These are phyloP conservation scores for Myrmophylax atrothorax DNA, from an alignment of 2,113 vertebrate genomes.

Conservation along the genomic window DNA sequence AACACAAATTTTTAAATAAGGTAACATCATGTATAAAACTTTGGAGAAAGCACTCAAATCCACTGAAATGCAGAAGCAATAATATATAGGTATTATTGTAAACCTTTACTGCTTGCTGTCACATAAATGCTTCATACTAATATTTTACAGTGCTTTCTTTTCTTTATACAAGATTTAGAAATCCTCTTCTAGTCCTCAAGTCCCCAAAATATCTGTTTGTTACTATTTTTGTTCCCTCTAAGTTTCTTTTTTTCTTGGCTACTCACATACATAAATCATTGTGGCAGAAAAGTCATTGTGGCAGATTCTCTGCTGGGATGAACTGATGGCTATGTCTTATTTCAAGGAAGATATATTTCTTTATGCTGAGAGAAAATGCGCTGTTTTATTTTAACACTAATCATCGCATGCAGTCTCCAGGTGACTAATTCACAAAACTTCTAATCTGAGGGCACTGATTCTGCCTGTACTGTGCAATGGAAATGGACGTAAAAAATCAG, in stretches of 20 bases:
- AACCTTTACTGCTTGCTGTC: neutral
- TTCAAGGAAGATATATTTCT: neutral
- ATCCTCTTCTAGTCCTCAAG: neutral
- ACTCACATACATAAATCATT: neutral
- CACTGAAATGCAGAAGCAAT: neutral
- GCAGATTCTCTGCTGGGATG: neutral
- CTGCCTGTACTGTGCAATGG: neutral
- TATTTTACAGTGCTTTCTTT: neutral
- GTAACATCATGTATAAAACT: neutral
- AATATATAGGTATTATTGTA: neutral
- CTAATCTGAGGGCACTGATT: neutral
- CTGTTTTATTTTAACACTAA: neutral
- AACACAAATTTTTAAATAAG: neutral
- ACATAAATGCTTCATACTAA: neutral
- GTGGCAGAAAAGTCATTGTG: neutral
- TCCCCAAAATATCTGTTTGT: neutral
- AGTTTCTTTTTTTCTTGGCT: neutral
- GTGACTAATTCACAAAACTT: neutral
- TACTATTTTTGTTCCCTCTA: neutral
- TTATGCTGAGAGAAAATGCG: neutral
- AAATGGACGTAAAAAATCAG: neutral
- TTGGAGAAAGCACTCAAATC: neutral
- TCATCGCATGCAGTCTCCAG: neutral
- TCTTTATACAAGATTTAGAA: neutral
- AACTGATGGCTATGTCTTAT: neutral